Conservation (phyloP, 2,888 invertebrate species). For the Sarcophaga rosellei region DNA sequence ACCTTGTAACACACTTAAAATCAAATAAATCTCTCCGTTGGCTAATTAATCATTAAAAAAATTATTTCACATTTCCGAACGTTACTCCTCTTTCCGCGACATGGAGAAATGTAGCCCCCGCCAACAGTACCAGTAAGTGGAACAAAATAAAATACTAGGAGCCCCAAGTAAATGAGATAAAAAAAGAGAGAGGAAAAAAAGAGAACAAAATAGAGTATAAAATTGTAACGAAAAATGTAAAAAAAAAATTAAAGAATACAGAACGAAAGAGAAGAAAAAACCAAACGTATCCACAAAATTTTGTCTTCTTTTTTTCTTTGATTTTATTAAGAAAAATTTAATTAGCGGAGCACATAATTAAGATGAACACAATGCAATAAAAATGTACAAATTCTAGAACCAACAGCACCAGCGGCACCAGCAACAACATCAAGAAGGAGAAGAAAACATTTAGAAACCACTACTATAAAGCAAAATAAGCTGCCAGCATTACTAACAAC, state of each 20-base stretch:
- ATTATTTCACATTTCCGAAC: neutral
- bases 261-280: neutral
- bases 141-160: too few species aligned
- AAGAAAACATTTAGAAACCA: neutral
- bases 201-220: too few species aligned
- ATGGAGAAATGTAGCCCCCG: too few species aligned
- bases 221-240: too few species aligned
- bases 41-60: conserved; percentile 44
- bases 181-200: too few species aligned
- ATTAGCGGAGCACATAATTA: conserved; percentile 50
- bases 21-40: conserved; percentile 20
- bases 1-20: conserved; percentile 9
- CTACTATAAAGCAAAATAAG: neutral
- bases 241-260: too few species aligned
- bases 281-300: neutral
- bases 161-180: too few species aligned
- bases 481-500: neutral
- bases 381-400: conserved; percentile 16
- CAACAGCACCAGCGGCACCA: neutral
- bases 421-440: neutral
- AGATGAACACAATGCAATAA: conserved; percentile 46
- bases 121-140: too few species aligned
- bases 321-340: conserved; percentile 48
- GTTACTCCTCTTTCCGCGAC: too few species aligned
- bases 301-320: neutral